Percentiles rank a stretch among this genome's conserved stretches.
These are phyloP conservation scores for Sigmodon hispidus DNA, from an alignment of 2,113 vertebrate species.

Conservation along the genomic window DNA sequence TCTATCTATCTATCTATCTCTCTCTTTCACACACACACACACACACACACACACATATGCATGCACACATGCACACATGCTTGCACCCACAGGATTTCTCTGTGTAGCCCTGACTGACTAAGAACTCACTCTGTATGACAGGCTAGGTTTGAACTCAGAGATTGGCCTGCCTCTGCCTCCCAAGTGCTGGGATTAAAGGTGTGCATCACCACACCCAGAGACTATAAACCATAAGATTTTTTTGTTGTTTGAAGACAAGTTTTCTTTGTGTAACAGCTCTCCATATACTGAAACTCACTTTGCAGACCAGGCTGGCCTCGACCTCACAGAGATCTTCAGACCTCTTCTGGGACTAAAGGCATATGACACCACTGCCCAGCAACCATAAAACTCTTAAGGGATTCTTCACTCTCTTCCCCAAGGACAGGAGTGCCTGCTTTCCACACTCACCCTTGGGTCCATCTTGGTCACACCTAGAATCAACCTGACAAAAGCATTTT, in stretches of 20 bases:
- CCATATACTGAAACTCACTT: not conserved
- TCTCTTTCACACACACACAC: no score
- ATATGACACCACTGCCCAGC: not conserved
- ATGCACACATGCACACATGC: no score
- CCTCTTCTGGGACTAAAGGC: not conserved
- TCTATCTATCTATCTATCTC: not conserved
- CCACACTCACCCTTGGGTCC: no score
- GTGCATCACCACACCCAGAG: not conserved
- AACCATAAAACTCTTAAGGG: not conserved
- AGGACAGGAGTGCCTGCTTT: not conserved
- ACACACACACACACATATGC: no score
- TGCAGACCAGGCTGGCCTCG: not conserved
- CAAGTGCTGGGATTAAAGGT: not conserved
- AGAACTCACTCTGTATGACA: not conserved
- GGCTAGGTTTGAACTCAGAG: not conserved
- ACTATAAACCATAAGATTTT: not conserved
- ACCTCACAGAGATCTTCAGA: not conserved
- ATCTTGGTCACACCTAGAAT: rapidly evolving
- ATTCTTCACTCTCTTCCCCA: not conserved
- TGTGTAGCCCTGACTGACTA: not conserved
- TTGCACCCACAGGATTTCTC: no score
- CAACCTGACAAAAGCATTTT: not conserved
- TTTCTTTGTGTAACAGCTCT: not conserved
- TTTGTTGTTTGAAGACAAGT: not conserved
- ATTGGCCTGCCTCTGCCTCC: not conserved